Evolutionary conservation across 2,113 vertebrate species (phyloP).

Genomic region (Oxyruncus cristatus): DNA sequence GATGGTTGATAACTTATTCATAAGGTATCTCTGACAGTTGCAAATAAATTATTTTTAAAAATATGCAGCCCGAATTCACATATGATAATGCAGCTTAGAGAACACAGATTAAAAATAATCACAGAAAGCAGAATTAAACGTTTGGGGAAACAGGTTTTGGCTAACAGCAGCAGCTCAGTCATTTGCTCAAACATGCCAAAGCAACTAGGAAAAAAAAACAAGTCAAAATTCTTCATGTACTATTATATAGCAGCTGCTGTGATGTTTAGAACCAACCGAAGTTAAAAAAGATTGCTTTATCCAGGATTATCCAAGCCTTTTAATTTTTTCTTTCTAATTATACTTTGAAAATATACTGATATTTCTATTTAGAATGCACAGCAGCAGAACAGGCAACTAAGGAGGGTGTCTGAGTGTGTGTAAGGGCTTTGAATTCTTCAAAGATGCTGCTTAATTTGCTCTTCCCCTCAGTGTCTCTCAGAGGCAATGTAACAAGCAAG

Average conservation of each 20-base stretch:
- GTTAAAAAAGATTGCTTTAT: not conserved
- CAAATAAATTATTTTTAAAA: slow-evolving; percentile 32
- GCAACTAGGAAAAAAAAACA: not conserved
- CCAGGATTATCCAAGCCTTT: not conserved
- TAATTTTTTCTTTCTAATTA: not conserved
- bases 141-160: slow-evolving; percentile 23
- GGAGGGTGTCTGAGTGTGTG: not conserved
- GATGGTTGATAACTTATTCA: slow-evolving; percentile 21
- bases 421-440: not conserved
- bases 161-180: slow-evolving; percentile 5
- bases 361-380: not conserved
- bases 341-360: not conserved
- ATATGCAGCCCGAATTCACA: not conserved
- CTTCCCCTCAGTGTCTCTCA: not conserved
- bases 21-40: slow-evolving; percentile 21
- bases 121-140: slow-evolving; percentile 23
- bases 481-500: rapidly evolving
- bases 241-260: not conserved
- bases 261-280: not conserved
- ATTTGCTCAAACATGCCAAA: not conserved
- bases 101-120: slow-evolving; percentile 47
- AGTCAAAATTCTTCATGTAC: not conserved
- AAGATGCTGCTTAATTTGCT: not conserved
- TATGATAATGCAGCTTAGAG: slow-evolving; percentile 3
- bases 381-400: not conserved